Base-by-base conservation (phyloP, 2,888 invertebrate genomes). In the Phyllotreta striolata region DNA sequence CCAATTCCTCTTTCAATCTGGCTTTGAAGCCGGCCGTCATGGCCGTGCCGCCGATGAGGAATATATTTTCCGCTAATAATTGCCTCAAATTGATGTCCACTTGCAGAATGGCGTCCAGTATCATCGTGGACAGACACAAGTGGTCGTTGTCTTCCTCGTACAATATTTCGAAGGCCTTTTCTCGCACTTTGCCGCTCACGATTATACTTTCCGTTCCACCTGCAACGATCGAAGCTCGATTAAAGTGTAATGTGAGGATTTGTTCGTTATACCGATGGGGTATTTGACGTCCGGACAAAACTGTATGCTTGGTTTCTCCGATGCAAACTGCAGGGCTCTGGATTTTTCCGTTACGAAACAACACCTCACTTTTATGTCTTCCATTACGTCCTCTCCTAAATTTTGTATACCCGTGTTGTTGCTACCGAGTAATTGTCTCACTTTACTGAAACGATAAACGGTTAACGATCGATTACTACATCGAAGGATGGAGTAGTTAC, bases 61-160 rank as follows among this genome's bases (percentile, higher is more conserved):
- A 83, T 70, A 98, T 87, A 81, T 93, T 95, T 78, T 89, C 90
- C 0, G 94, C 90, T 43, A 98, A 83, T 54, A 85, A 84, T 59
- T 86, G 86, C 9, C 96, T 86, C 66, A 90, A 87, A 84, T 98
- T 96, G 24, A 95, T 84, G 0, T 95, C 92, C 72, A 94, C 91
- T 87, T 91, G 87, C 47, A 90, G 76, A 64, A 96, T 88, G 56
- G 93, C 86, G 80, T 96, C 91, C 63, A 98, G 83, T 72, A 98
- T 88, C 82, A 95, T 88, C 69, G 94, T 92, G 0, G 93, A 88
- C 66, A 98, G 81, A 59, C 95, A 91, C 61, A 91, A 85, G 71
- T 90, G 88, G 73, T 95, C 94, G 79, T 88, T 89, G 82, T 94
- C 95, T 72, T 90, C 87, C 74, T 91, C 89, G 84, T 96, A 97